A percentile compares a stretch with the other conserved stretches of the same genome.
Evolutionary conservation across 2,888 invertebrate genomes (phyloP).

Genomic region (Isotomurus palustris): DNA sequence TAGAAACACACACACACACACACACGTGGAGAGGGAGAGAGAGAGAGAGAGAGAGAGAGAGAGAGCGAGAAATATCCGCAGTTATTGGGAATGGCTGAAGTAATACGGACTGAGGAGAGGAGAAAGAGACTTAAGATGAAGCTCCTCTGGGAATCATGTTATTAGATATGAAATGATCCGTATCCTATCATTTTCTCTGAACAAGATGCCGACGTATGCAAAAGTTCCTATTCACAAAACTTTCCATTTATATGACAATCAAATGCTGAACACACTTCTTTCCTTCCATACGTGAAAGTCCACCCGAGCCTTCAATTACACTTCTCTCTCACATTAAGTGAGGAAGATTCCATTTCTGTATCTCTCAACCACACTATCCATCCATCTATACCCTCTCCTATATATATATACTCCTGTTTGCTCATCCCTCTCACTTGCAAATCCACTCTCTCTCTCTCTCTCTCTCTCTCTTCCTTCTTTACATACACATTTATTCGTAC

Average conservation of each 20-base stretch:
- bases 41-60: not conserved
- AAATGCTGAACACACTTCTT: slow-evolving; percentile 26
- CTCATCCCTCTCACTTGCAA: too few species aligned
- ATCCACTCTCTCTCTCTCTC: too few species aligned
- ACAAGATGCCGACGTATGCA: slow-evolving; percentile 33
- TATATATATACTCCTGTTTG: too few species aligned
- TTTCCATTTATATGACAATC: slow-evolving; percentile 35
- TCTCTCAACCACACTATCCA: too few species aligned
- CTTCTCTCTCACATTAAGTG: too few species aligned
- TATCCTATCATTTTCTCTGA: slow-evolving; percentile 20
- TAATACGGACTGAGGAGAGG: not conserved
- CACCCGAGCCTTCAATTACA: too few species aligned
- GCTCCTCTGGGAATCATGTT: slow-evolving; percentile 31
- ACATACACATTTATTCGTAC: too few species aligned
- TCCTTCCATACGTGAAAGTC: too few species aligned
- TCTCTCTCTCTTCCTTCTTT: too few species aligned
- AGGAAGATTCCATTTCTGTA: too few species aligned
- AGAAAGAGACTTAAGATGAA: not conserved
- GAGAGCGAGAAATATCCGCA: not conserved
- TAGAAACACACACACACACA: too few species aligned
- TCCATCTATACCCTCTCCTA: too few species aligned
- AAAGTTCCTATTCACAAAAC: slow-evolving; percentile 23
- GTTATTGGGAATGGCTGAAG: not conserved
- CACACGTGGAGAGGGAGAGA: not conserved
- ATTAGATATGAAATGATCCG: slow-evolving; percentile 35